Evolutionary conservation across 2,113 vertebrate genomes (phyloP).

Genomic region (Brienomyrus longianalis): DNA sequence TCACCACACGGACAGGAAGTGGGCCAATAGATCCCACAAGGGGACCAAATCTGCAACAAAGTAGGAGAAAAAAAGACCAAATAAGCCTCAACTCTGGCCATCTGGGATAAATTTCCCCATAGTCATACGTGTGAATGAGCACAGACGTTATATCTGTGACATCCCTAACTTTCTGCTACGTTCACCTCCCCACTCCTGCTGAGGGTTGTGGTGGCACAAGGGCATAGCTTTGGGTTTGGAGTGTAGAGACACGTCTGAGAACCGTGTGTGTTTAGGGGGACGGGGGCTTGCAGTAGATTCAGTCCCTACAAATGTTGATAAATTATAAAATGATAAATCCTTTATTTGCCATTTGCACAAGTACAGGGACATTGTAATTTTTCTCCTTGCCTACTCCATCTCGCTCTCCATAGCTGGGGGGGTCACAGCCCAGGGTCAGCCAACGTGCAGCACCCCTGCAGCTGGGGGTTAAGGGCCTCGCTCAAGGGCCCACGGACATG

Average conservation of each 20-base stretch:
- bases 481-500: no score
- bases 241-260: not conserved
- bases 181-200: not conserved
- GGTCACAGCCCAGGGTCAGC: no score
- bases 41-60: not conserved
- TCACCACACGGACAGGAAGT: not conserved
- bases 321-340: no score
- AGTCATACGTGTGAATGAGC: not conserved
- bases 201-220: not conserved
- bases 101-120: not conserved
- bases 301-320: not conserved
- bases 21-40: not conserved
- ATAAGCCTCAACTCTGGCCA: not conserved
- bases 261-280: not conserved
- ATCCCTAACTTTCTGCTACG: not conserved
- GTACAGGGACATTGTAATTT: no score
- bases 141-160: not conserved
- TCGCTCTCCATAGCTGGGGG: no score
- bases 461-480: no score
- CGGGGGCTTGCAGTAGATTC: not conserved
- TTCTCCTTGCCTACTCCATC: no score
- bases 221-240: not conserved
- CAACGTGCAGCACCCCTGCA: no score
- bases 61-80: not conserved
- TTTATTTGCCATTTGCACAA: no score